Conservation (phyloP, 2,113 vertebrate species). For the Procavia capensis region DNA sequence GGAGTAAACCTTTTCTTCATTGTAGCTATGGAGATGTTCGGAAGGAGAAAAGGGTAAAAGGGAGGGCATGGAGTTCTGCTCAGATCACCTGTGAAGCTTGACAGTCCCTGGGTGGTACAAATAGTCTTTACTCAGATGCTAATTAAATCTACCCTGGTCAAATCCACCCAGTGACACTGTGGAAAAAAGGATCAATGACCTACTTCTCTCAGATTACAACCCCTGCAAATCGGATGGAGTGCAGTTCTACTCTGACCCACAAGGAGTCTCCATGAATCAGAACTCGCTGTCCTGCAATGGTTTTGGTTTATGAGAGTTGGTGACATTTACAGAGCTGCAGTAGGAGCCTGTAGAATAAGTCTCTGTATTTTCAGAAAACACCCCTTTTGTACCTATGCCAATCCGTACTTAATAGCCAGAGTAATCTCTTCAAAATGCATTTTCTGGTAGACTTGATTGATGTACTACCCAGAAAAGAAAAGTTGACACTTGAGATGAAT, state of each 20-base stretch:
- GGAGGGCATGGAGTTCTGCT: not conserved
- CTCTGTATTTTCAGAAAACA: not conserved
- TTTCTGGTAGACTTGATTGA: not conserved
- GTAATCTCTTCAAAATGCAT: not conserved
- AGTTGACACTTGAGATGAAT: not conserved
- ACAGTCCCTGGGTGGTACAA: not conserved
- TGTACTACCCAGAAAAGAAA: not conserved
- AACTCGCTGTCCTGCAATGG: not conserved
- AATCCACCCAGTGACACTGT: not conserved
- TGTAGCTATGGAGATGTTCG: not conserved
- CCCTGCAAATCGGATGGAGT: not conserved
- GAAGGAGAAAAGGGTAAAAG: not conserved
- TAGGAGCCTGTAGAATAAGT: not conserved
- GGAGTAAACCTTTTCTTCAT: not conserved
- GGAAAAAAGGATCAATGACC: not conserved
- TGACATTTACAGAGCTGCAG: not conserved
- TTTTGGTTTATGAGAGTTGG: not conserved
- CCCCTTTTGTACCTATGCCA: not conserved
- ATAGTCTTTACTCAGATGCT: not conserved
- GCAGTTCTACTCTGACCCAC: not conserved
- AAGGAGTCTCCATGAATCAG: not conserved
- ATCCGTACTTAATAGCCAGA: not conserved
- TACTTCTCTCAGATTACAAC: not conserved
- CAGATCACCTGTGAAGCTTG: not conserved
- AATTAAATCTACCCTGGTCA: not conserved